These are phyloP conservation scores for Myotis davidii DNA, from an alignment of 2,113 vertebrate species.

Conservation along the genomic window DNA sequence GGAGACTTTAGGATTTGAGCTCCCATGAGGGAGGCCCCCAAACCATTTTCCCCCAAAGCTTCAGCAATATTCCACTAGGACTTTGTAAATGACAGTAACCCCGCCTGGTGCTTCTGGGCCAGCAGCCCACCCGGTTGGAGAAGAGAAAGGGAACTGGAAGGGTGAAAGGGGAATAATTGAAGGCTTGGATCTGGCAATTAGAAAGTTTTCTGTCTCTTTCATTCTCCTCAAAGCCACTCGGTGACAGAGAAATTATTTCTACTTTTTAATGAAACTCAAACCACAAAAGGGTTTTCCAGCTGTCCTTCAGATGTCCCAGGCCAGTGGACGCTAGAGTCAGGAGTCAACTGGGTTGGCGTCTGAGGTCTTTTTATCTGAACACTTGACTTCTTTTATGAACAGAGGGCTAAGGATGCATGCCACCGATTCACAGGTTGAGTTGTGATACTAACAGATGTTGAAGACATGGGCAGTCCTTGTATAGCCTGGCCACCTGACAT, in stretches of 20 bases:
- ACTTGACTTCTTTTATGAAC: background rate
- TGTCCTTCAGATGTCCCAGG: background rate
- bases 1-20: background rate
- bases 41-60: background rate
- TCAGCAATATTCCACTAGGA: background rate
- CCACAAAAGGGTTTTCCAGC: background rate
- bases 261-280: background rate
- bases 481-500: background rate
- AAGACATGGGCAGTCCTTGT: background rate
- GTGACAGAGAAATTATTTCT: background rate
- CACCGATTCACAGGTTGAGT: background rate
- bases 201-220: background rate
- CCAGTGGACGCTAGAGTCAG: background rate
- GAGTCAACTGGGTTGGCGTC: background rate
- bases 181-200: background rate
- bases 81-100: background rate
- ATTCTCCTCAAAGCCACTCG: background rate
- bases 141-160: background rate
- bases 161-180: background rate
- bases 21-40: accelerated
- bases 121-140: background rate
- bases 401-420: background rate
- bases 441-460: no score
- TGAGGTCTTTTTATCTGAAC: background rate
- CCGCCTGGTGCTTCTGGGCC: background rate